A percentile compares a stretch with the other conserved stretches of the same genome.
Evolutionary conservation across 2,888 invertebrate genomes (phyloP).

Genomic region (Papilio gigon): DNA sequence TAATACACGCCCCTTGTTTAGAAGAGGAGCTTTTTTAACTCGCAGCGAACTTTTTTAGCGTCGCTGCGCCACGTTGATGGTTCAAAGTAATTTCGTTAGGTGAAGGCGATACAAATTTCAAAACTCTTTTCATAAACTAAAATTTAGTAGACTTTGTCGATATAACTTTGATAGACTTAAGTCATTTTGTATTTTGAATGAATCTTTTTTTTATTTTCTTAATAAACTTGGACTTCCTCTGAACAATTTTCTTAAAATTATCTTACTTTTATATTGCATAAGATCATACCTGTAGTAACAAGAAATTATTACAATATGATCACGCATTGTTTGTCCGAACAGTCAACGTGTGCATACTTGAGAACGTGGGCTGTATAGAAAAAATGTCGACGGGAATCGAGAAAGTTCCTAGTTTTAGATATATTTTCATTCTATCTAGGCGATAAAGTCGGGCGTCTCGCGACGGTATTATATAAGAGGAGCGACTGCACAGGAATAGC

Average conservation of each 20-base stretch:
- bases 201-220: too few species aligned
- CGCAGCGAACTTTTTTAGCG: constrained; percentile 10
- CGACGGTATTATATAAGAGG: constrained; percentile 29
- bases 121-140: background rate
- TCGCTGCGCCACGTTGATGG: constrained; percentile 8
- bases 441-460: constrained; percentile 34
- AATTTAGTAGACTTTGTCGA: background rate
- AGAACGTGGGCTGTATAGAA: constrained; percentile 44
- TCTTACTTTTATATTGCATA: too few species aligned
- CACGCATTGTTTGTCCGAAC: background rate
- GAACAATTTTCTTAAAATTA: too few species aligned
- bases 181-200: too few species aligned
- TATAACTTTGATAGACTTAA: too few species aligned
- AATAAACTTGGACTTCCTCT: too few species aligned
- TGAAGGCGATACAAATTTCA: constrained; percentile 10
- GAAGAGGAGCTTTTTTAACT: constrained; percentile 25
- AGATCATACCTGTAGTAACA: too few species aligned
- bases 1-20: constrained; percentile 52
- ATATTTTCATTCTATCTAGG: constrained; percentile 29
- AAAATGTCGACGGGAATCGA: constrained; percentile 19
- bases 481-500: constrained; percentile 30
- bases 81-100: constrained; percentile 17
- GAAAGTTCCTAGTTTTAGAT: constrained; percentile 25
- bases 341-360: constrained; percentile 25
- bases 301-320: background rate